Evolutionary conservation across 2,113 vertebrate species (phyloP), one percentile per base, ranked within the genome.

Genomic region (Sterrhoptilus dennistouni): DNA sequence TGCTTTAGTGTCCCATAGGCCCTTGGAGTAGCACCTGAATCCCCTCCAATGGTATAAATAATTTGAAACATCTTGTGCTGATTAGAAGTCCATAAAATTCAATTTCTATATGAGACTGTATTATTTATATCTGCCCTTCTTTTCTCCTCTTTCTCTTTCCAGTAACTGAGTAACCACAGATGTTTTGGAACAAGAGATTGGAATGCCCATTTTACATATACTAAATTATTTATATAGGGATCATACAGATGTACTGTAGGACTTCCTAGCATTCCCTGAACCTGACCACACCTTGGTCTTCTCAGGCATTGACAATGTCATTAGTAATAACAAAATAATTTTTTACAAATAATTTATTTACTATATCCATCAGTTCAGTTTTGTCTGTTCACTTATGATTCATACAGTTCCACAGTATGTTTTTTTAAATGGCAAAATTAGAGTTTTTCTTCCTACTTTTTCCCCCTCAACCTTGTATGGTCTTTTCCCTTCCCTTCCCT

Each of bases 391-490:
- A 59, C 14, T 68, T 79, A 56, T n/a, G 64, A 38, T 49, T 49
- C 47, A 49, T 60, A 24, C 27, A 42, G 36, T 65, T 81, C 27
- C 18, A 28, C 7, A 16, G 16, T 72, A 69, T 9, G 18, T 1
- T 14, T 70, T 74, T 83, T 49, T 60, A 4, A 78, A 53, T 47
- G 40, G 5, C 17, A 81, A 70, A 90, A 6, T 68, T 59, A 21
- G 24, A 66, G 2, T 14, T 90, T 83, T 77, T 52, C 44, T 74
- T 84, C 64, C 15, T 44, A 22, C 19, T 52, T 59, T 11, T 42
- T 27, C 2, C 22, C 13, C 20, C 14, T 47, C 21, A 83, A 18
- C 5, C 2, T 24, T 85, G 2, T 2, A 0, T n/a, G 11, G 4
- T 36, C 16, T 1, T 2, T 47, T 4, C 9, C 49, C 15, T 42